phyloP scores from a whole-genome alignment of 2,888 invertebrate genomes.

The Podotricha telesiphe region DNA sequence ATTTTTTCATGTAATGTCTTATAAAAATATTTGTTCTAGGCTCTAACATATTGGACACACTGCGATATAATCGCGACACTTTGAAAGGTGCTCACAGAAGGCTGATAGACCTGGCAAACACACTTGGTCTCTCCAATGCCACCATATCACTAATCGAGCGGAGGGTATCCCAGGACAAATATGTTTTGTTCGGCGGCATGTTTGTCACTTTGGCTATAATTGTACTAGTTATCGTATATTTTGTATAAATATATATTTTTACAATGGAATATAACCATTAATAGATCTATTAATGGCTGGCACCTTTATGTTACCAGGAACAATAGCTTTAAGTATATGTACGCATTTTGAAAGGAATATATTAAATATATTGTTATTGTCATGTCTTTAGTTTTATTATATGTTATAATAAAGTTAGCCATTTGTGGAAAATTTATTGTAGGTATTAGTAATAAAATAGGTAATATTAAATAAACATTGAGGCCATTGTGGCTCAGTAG shows the following conservation, averaged over 20 bases:
- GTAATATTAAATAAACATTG: no score
- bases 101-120: conserved; percentile 95
- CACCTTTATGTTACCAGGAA: conserved; percentile 23
- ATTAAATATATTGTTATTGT: conserved; percentile 31
- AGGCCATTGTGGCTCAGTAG: no score
- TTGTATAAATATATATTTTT: conserved; percentile 64
- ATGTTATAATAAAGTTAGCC: background rate
- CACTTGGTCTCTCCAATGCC: conserved; percentile 95
- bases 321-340: conserved; percentile 40
- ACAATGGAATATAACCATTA: background rate
- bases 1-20: background rate
- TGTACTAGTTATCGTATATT: conserved; percentile 88
- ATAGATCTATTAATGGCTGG: conserved; percentile 6
- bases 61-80: conserved; percentile 91
- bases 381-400: conserved; percentile 16
- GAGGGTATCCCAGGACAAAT: conserved; percentile 93
- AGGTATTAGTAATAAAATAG: background rate
- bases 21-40: conserved; percentile 68
- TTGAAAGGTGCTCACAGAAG: conserved; percentile 94
- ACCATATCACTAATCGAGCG: conserved; percentile 97
- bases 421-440: background rate
- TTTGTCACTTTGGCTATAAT: conserved; percentile 91
- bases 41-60: conserved; percentile 88
- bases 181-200: conserved; percentile 94
- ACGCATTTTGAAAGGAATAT: conserved; percentile 38